phyloP scores from a whole-genome alignment of 2,113 vertebrate genomes.

The Columba livia region DNA sequence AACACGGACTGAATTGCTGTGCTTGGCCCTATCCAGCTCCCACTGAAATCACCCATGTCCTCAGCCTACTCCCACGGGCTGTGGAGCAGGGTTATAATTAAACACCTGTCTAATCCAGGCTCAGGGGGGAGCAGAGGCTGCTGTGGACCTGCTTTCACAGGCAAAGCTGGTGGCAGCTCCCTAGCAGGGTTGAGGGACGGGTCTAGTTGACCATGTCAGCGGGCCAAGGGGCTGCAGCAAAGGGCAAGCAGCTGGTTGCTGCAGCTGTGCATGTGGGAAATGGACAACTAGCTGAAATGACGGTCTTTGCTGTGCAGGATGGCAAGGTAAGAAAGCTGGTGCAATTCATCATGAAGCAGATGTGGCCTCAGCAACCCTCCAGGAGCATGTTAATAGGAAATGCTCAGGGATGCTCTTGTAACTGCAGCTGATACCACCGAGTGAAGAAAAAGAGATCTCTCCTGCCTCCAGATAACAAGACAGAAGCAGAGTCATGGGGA shows the following conservation, averaged over 20 bases:
- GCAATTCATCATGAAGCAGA: neutral
- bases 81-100: neutral
- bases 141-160: fast-evolving
- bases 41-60: fast-evolving
- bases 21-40: neutral
- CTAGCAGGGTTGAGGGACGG: fast-evolving
- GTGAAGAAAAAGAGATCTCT: neutral
- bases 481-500: fast-evolving
- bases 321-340: neutral
- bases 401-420: neutral
- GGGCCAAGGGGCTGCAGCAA: fast-evolving
- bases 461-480: neutral
- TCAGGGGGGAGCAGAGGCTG: neutral
- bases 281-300: neutral
- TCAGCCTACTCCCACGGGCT: neutral
- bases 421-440: neutral
- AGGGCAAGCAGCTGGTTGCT: neutral
- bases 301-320: fast-evolving
- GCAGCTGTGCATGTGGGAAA: neutral
- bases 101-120: neutral
- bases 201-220: neutral
- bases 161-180: neutral
- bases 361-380: neutral
- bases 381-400: neutral
- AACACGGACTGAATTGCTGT: fast-evolving